Percentiles rank a stretch among this genome's conserved stretches.
Evolutionary conservation across 2,797 vertebrate species (phyloP).

Genomic region (Microctenopoma stevenorrisi): DNA sequence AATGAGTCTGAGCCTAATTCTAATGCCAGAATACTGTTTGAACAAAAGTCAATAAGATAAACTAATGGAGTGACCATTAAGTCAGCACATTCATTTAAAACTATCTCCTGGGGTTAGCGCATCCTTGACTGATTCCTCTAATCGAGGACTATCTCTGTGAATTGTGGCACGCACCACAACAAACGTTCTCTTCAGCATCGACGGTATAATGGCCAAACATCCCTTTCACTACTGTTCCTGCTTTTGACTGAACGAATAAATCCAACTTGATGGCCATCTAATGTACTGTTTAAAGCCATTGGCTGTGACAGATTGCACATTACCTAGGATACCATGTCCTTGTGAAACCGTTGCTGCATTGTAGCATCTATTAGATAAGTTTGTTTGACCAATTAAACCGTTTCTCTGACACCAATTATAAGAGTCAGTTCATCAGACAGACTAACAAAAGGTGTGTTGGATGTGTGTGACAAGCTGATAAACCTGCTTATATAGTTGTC

Average conservation of each 20-base stretch:
- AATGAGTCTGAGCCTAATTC: slow-evolving; percentile 19
- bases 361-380: slow-evolving; percentile 44
- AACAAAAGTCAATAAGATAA: slow-evolving; percentile 35
- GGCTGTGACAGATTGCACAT: slow-evolving; percentile 66
- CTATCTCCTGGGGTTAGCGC: slow-evolving; percentile 15
- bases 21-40: slow-evolving; percentile 5
- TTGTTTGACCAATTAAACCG: slow-evolving; percentile 36
- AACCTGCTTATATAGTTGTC: neutral
- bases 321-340: slow-evolving; percentile 59
- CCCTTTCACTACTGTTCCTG: slow-evolving; percentile 34
- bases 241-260: slow-evolving; percentile 68
- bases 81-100: slow-evolving; percentile 32
- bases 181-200: slow-evolving; percentile 35
- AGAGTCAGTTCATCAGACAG: slow-evolving; percentile 2
- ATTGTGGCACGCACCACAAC: slow-evolving; percentile 30
- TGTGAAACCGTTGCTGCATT: slow-evolving; percentile 43
- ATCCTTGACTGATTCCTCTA: slow-evolving; percentile 17
- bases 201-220: slow-evolving; percentile 56
- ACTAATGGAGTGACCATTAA: slow-evolving; percentile 1
- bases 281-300: slow-evolving; percentile 64
- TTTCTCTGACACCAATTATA: slow-evolving; percentile 13
- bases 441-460: neutral
- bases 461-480: neutral
- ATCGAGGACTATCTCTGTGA: slow-evolving; percentile 23
- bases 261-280: slow-evolving; percentile 64